These are phyloP conservation scores for Elgaria multicarinata DNA, from an alignment of 2,113 vertebrate genomes.

Conservation along the genomic window DNA sequence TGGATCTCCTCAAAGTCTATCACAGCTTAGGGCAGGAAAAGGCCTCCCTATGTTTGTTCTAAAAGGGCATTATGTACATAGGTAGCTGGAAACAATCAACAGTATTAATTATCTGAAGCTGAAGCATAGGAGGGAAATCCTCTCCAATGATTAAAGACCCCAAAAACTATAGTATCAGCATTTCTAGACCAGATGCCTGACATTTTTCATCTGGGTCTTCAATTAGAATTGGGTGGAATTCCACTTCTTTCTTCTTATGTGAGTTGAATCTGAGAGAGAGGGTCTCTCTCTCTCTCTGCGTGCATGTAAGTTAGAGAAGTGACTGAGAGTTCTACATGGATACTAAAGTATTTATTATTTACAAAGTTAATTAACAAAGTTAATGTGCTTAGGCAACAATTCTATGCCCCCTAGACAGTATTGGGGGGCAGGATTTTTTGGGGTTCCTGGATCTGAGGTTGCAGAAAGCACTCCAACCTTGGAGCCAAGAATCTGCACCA, in stretches of 20 bases:
- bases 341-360: constrained; percentile 8
- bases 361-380: constrained; percentile 42
- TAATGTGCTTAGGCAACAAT: constrained; percentile 6
- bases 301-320: too few species aligned
- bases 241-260: neutral
- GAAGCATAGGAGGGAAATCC: constrained; percentile 25
- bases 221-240: constrained; percentile 36
- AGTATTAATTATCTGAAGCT: constrained; percentile 37
- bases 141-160: constrained; percentile 3
- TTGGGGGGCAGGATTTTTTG: too few species aligned
- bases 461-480: too few species aligned
- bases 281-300: neutral
- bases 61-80: neutral
- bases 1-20: neutral
- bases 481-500: too few species aligned
- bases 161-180: neutral
- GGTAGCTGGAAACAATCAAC: neutral
- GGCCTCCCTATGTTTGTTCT: neutral
- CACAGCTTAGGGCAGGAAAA: constrained; percentile 20
- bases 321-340: constrained; percentile 23
- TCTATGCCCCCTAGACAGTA: neutral
- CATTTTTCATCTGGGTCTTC: constrained; percentile 10
- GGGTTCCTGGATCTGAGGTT: too few species aligned
- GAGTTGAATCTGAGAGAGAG: constrained; percentile 28
- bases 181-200: constrained; percentile 18